These are phyloP conservation scores for Pyrochroa serraticornis DNA, from an alignment of 2,888 invertebrate species.

Conservation along the genomic window DNA sequence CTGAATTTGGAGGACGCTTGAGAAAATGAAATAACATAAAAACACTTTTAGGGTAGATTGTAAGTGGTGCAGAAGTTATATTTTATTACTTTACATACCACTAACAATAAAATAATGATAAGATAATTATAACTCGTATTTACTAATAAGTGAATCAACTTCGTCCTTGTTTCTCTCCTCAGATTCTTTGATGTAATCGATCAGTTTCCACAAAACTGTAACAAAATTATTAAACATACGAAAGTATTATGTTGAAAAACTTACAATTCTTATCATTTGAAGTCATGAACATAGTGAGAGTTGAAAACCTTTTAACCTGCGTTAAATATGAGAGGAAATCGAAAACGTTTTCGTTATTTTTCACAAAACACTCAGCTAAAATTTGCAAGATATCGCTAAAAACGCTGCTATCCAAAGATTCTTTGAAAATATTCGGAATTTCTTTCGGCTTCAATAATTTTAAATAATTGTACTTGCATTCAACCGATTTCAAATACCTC, in stretches of 20 bases:
- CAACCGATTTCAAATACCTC: constrained; percentile 63
- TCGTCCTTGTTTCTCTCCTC: constrained; percentile 47
- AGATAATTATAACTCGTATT: constrained; percentile 50
- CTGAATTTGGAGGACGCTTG: no score
- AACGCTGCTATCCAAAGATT: constrained; percentile 69
- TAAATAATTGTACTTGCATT: constrained; percentile 65
- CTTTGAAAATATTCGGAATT: constrained; percentile 69
- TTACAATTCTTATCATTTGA: constrained; percentile 65
- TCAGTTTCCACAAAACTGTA: constrained; percentile 55
- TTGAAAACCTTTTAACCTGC: constrained; percentile 68
- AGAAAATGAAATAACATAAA: no score
- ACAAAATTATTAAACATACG: constrained; percentile 34
- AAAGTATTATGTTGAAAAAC: constrained; percentile 29
- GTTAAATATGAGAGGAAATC: constrained; percentile 63
- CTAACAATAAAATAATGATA: no score
- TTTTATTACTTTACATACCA: no score
- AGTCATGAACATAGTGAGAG: constrained; percentile 69
- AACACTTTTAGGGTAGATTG: no score
- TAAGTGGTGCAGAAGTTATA: no score
- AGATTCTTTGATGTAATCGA: constrained; percentile 50
- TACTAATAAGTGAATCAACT: constrained; percentile 47
- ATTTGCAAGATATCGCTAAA: constrained; percentile 66
- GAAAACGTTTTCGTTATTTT: constrained; percentile 56
- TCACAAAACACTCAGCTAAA: constrained; percentile 59
- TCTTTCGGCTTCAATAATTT: constrained; percentile 63